Percentiles rank a stretch among this genome's conserved stretches.
These are phyloP conservation scores for Solea senegalensis DNA, from an alignment of 2,113 vertebrate genomes.

Conservation along the genomic window DNA sequence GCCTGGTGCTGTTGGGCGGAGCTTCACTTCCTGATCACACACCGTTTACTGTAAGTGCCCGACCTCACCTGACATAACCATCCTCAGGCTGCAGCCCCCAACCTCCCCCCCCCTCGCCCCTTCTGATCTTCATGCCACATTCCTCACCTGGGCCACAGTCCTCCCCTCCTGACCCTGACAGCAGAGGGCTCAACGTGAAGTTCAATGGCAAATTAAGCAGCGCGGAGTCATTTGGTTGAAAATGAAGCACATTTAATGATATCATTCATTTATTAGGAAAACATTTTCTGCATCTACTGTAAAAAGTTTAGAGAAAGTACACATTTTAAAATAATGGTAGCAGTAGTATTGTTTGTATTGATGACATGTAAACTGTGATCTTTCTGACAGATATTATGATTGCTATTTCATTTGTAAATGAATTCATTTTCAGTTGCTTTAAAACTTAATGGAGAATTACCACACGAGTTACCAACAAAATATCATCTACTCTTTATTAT, in stretches of 20 bases:
- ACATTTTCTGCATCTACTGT: background rate
- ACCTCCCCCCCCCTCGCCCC: conserved; percentile 14
- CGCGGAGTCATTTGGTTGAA: background rate
- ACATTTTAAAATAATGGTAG: too few species aligned
- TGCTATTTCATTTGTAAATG: too few species aligned
- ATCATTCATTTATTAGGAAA: background rate
- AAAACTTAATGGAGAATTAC: too few species aligned
- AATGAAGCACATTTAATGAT: background rate
- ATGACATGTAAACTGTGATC: too few species aligned
- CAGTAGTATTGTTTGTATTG: too few species aligned
- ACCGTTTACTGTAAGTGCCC: conserved; percentile 69
- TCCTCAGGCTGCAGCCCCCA: conserved; percentile 21
- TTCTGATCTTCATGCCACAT: conserved; percentile 75
- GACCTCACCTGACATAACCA: background rate
- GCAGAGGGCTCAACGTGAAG: conserved; percentile 34
- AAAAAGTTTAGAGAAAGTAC: background rate
- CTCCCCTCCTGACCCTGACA: conserved; percentile 34
- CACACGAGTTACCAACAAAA: too few species aligned
- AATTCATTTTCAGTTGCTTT: too few species aligned
- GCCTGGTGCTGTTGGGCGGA: conserved; percentile 41
- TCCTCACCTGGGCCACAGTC: conserved; percentile 76
- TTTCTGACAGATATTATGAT: too few species aligned
- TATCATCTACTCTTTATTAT: too few species aligned
- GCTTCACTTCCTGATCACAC: conserved; percentile 15
- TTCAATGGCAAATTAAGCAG: conserved; percentile 39